These are phyloP conservation scores for Microchrysa polita DNA, from an alignment of 2,888 invertebrate genomes.

Conservation along the genomic window DNA sequence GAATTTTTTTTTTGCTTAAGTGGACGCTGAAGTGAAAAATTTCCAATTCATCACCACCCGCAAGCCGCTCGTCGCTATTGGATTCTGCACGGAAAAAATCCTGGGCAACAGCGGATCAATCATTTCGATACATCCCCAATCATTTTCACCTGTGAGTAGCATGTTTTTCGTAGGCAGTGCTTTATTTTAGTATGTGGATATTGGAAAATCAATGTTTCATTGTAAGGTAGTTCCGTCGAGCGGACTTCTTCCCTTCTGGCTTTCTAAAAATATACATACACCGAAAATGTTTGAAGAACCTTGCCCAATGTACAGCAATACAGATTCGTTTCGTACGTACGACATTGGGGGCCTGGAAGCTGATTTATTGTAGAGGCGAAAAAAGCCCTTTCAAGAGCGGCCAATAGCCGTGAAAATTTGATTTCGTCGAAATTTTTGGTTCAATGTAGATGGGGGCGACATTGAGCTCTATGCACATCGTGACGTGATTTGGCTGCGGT, in stretches of 20 bases:
- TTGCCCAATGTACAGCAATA: too few relatives aligned
- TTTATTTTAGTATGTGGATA: neutral
- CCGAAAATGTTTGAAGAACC: neutral
- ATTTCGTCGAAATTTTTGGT: too few relatives aligned
- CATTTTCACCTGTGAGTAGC: constrained; percentile 30
- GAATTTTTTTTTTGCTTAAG: neutral
- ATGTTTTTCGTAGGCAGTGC: neutral
- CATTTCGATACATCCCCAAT: neutral
- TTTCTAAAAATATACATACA: constrained; percentile 27
- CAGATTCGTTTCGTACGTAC: neutral
- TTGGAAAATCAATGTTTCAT: constrained; percentile 35
- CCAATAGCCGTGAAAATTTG: too few relatives aligned
- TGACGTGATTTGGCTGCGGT: too few relatives aligned
- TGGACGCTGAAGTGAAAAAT: constrained; percentile 19
- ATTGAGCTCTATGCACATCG: too few relatives aligned
- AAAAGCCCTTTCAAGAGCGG: too few relatives aligned
- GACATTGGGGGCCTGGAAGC: constrained; percentile 1
- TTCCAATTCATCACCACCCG: neutral
- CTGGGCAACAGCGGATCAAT: constrained; percentile 1
- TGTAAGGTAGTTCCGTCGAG: neutral
- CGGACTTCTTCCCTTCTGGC: neutral
- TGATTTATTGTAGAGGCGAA: neutral
- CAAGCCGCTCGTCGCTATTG: neutral
- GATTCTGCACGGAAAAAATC: neutral
- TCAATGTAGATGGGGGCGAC: too few relatives aligned